Conservation (phyloP, 2,797 vertebrate genomes). For the Gambelia wislizenii region DNA sequence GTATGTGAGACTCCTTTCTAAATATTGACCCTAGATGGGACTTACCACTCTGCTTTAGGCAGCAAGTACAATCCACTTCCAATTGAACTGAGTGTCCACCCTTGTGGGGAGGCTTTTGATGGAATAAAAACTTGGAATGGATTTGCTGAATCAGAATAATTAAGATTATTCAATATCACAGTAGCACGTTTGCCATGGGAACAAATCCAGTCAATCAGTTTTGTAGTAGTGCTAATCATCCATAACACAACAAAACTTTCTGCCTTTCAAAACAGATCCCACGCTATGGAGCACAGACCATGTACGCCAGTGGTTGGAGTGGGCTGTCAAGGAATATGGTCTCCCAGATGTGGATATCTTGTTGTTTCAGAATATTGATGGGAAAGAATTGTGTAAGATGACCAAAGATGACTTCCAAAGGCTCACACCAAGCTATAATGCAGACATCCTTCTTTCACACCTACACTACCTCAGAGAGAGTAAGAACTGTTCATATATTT, state of each 20-base stretch:
- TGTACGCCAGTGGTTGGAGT: slow-evolving; percentile 90
- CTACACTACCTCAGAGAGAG: slow-evolving; percentile 95
- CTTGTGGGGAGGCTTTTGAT: too few relatives aligned
- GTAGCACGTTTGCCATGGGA: neutral
- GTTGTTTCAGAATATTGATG: slow-evolving; percentile 88
- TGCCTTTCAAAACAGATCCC: slow-evolving; percentile 80
- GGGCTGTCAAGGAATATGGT: slow-evolving; percentile 89
- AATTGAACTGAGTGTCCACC: neutral
- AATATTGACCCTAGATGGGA: neutral
- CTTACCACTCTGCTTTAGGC: neutral
- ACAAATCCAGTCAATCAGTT: neutral
- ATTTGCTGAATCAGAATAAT: neutral
- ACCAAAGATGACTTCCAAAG: slow-evolving; percentile 90
- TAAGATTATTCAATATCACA: neutral
- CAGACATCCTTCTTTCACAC: slow-evolving; percentile 90
- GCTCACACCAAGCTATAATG: slow-evolving; percentile 88
- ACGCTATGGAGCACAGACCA: slow-evolving; percentile 89
- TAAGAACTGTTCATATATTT: slow-evolving; percentile 69
- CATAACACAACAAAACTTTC: neutral
- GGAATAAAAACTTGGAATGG: neutral
- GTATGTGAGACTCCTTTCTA: neutral
- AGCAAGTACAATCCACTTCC: neutral
- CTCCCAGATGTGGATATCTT: slow-evolving; percentile 86
- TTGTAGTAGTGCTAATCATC: neutral
- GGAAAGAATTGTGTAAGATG: slow-evolving; percentile 91